A percentile compares a stretch with the other conserved stretches of the same genome.
These are phyloP conservation scores for Trididemnum clinides DNA, from an alignment of 23 tunicate species.

Conservation along the genomic window DNA sequence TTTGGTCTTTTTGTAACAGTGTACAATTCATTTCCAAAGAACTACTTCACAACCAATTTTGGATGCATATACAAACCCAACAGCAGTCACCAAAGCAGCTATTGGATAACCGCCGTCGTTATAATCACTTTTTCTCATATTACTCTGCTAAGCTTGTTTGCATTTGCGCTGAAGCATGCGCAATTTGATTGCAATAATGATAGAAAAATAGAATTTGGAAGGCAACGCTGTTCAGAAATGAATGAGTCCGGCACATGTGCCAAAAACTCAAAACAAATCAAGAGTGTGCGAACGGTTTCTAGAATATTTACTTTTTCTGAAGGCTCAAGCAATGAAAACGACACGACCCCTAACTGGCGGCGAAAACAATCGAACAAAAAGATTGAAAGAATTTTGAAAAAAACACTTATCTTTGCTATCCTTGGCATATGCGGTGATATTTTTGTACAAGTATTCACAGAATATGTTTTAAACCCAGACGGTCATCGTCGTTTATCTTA, in stretches of 20 bases:
- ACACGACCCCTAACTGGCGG: background rate
- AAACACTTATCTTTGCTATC: background rate
- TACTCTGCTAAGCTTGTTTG: background rate
- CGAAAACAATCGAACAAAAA: background rate
- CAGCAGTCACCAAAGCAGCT: background rate
- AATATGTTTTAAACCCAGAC: background rate
- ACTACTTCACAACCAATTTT: background rate
- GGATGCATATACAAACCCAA: conserved; percentile 17
- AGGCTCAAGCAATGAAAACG: background rate
- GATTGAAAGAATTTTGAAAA: background rate
- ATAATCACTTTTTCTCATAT: background rate
- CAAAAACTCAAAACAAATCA: background rate
- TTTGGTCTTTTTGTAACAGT: background rate
- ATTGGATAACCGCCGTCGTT: background rate
- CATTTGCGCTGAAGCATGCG: background rate
- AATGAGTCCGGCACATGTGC: background rate
- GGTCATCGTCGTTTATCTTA: background rate
- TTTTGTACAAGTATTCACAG: background rate
- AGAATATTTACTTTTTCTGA: background rate
- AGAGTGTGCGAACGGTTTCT: background rate
- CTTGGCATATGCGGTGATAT: background rate
- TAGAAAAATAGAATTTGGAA: too few species aligned
- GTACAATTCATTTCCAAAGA: background rate
- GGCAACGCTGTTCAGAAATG: background rate
- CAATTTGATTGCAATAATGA: background rate